Conservation (phyloP, 2,888 invertebrate species). For the Pandemis heparana region DNA sequence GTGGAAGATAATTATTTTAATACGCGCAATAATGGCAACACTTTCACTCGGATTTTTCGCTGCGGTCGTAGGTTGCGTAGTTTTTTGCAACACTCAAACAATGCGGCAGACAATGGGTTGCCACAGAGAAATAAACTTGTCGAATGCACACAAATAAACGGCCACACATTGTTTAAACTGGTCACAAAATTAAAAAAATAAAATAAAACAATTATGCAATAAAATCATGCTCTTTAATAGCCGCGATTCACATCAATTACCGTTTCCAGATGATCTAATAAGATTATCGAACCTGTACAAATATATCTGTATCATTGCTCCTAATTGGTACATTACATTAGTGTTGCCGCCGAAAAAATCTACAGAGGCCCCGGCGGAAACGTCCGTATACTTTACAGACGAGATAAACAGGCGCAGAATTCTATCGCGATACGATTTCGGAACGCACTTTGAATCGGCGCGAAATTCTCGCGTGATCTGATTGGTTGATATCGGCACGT, state of each 20-base stretch:
- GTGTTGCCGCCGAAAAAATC: conserved; percentile 50
- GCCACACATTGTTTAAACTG: conserved; percentile 27
- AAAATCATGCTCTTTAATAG: conserved; percentile 35
- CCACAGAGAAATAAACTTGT: conserved; percentile 45
- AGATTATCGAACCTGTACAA: conserved; percentile 58
- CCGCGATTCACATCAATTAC: conserved; percentile 24
- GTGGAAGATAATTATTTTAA: conserved; percentile 68
- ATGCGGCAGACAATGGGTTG: conserved; percentile 44
- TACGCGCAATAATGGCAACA: conserved; percentile 58
- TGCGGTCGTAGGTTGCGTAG: conserved; percentile 39
- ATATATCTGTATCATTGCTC: conserved; percentile 71
- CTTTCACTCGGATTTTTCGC: conserved; percentile 73
- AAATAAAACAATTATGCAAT: conserved; percentile 24
- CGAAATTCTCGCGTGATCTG: conserved; percentile 59
- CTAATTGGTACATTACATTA: conserved; percentile 65
- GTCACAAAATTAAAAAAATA: conserved; percentile 13
- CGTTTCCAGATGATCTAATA: conserved; percentile 55
- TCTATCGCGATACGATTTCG: conserved; percentile 56
- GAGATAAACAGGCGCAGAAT: conserved; percentile 62
- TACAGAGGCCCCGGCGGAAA: conserved; percentile 73
- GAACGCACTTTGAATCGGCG: conserved; percentile 64
- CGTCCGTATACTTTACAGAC: conserved; percentile 56
- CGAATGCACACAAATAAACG: conserved; percentile 28
- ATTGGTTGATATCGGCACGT: conserved; percentile 60
- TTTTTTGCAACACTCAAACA: conserved; percentile 42